Conservation (phyloP, 2,888 invertebrate genomes). For the Apotomis turbidana region DNA sequence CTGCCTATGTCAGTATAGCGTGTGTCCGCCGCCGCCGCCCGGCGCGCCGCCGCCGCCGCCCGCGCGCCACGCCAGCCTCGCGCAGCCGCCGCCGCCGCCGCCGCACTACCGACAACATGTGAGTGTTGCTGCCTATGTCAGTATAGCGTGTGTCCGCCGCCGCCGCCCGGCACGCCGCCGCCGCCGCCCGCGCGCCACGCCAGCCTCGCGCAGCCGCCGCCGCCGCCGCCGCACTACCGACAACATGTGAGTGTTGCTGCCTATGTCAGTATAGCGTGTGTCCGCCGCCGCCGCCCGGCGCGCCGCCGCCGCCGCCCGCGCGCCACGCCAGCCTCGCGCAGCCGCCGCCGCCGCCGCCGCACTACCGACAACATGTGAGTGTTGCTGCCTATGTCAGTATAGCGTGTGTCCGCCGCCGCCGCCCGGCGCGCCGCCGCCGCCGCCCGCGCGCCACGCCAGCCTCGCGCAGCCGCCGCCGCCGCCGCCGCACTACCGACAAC, state of each 20-base stretch:
- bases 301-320: not conserved
- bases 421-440: not conserved
- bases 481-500: slow-evolving; percentile 69
- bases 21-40: slow-evolving; percentile 66
- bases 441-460: not conserved
- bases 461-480: not conserved
- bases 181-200: not conserved
- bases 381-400: no score
- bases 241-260: not conserved
- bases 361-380: slow-evolving; percentile 68
- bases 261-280: slow-evolving; percentile 57
- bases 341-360: not conserved
- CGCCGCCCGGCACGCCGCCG: not conserved
- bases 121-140: no score
- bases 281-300: not conserved
- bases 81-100: not conserved
- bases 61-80: slow-evolving; percentile 79
- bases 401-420: slow-evolving; percentile 41
- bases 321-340: not conserved
- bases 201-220: not conserved
- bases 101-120: not conserved
- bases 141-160: slow-evolving; percentile 68
- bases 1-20: no score
- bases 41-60: slow-evolving; percentile 78
- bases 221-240: not conserved